phyloP scores from a whole-genome alignment of 2,888 invertebrate species.

The Cryptosula pallasiana region DNA sequence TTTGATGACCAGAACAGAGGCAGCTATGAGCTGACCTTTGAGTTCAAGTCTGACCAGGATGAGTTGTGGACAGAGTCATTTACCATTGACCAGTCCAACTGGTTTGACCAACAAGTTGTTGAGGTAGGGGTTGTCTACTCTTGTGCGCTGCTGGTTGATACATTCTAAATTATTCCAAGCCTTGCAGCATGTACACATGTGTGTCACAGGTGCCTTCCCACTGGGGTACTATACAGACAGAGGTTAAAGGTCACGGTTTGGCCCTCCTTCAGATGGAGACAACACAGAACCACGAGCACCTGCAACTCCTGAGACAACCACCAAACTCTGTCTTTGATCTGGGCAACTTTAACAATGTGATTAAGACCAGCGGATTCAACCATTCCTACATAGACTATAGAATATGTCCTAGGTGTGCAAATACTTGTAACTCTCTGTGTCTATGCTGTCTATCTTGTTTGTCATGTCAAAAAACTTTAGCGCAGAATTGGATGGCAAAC shows the following conservation, averaged over 20 bases:
- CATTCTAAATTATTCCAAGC: too few relatives aligned
- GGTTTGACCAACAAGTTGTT: slow-evolving; percentile 37
- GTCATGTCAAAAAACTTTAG: too few relatives aligned
- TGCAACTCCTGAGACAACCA: slow-evolving; percentile 26
- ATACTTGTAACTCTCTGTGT: neutral
- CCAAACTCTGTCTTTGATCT: slow-evolving; percentile 21
- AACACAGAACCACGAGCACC: slow-evolving; percentile 27
- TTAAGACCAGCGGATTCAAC: slow-evolving; percentile 57
- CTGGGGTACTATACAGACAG: slow-evolving; percentile 87
- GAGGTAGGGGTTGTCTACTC: too few relatives aligned
- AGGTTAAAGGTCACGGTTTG: slow-evolving; percentile 82
- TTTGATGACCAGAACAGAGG: slow-evolving; percentile 44
- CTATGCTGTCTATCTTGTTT: neutral
- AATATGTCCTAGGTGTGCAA: slow-evolving; percentile 73
- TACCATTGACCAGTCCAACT: slow-evolving; percentile 40
- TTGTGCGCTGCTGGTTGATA: too few relatives aligned
- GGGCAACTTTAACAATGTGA: slow-evolving; percentile 24
- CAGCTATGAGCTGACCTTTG: slow-evolving; percentile 41
- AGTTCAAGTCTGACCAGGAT: slow-evolving; percentile 47
- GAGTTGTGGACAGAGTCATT: slow-evolving; percentile 37
- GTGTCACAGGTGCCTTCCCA: slow-evolving; percentile 61
- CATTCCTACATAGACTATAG: slow-evolving; percentile 76
- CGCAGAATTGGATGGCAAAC: too few relatives aligned
- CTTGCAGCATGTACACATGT: too few relatives aligned
- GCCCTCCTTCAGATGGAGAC: slow-evolving; percentile 69